These are phyloP conservation scores for Parasteatoda lunata DNA, from an alignment of 2,888 invertebrate species.

Conservation along the genomic window DNA sequence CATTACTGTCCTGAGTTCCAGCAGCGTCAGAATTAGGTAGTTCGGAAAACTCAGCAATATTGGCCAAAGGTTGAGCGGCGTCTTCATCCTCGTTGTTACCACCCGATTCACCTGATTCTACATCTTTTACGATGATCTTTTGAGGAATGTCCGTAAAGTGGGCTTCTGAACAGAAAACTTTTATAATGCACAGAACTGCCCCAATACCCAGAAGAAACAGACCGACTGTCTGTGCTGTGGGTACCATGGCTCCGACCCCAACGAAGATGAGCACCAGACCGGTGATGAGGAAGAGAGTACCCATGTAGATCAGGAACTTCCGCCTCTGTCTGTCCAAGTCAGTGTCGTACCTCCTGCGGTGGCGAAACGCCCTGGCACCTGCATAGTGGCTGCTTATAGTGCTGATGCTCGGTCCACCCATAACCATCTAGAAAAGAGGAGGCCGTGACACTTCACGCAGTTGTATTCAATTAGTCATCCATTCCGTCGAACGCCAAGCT, in stretches of 20 bases:
- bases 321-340: slow-evolving; percentile 59
- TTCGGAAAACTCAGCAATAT: slow-evolving; percentile 57
- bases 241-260: slow-evolving; percentile 67
- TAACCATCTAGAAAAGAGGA: too few species aligned
- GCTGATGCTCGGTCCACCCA: too few species aligned
- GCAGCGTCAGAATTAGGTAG: slow-evolving; percentile 31
- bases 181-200: slow-evolving; percentile 69
- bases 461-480: too few species aligned
- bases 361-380: slow-evolving; percentile 12
- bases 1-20: not conserved
- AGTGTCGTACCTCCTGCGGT: slow-evolving; percentile 22
- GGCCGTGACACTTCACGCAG: too few species aligned
- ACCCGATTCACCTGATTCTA: slow-evolving; percentile 31
- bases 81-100: slow-evolving; percentile 38
- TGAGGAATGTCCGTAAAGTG: slow-evolving; percentile 51
- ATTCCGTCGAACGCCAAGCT: too few species aligned
- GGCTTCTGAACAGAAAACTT: slow-evolving; percentile 68
- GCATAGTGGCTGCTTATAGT: slow-evolving; percentile 22
- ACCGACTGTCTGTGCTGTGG: slow-evolving; percentile 67
- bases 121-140: slow-evolving; percentile 42
- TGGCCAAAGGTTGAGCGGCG: slow-evolving; percentile 46
- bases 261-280: slow-evolving; percentile 69
- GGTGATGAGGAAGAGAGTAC: slow-evolving; percentile 68
- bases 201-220: slow-evolving; percentile 69
- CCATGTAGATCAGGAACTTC: slow-evolving; percentile 69